Evolutionary conservation across 2,797 vertebrate genomes (phyloP), one percentile per base, ranked within the genome.

Genomic region (Xiphophorus birchmanni): DNA sequence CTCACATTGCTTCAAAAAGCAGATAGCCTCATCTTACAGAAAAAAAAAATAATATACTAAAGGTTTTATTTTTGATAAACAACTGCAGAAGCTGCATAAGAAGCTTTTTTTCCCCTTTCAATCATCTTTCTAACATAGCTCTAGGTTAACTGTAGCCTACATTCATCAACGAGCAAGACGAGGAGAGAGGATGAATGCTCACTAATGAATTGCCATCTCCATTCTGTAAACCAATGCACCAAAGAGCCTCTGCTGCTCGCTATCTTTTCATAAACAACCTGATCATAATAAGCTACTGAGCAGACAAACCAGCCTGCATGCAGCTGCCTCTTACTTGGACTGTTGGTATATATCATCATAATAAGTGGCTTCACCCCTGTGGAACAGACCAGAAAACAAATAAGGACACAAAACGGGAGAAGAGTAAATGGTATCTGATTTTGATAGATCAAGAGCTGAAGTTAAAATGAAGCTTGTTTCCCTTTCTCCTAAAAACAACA

Each of bases 281-380:
- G 35, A 26, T 32, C 75, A 77, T 40, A 81, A 44, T 35, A 86
- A 75, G 13, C 79, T 35, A 60, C 35, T 60, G 77, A 81, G 79
- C 79, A 9, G 75, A 85, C 72, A 91, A 42, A 81, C 23, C 42
- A 87, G 83, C 50, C 84, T 73, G 76, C 93, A 87, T 89, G 93
- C 91, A 91, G 80, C 76, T 54, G 79, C 58, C 84, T 89, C 96
- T 96, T 96, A 97, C 96, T 96, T 96, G 90, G 88, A 77, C 79
- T 89, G 91, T 54, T 89, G 91, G 86, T 93, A 95, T 74, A 95
- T 79, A 54, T 95, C 94, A 75, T 95, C 95, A 94, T 87, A 95
- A 91, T 84, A 95, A 86, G 84, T 75, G 48, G 84, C 81, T 90
- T 96, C 93, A 82, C 82, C 94, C 93, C 95, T 96, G 92, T 77